A percentile compares a stretch with the other conserved stretches of the same genome.
These are phyloP conservation scores for Pocillopora damicornis DNA, from an alignment of 64 coral and sea anemone species.

Conservation along the genomic window DNA sequence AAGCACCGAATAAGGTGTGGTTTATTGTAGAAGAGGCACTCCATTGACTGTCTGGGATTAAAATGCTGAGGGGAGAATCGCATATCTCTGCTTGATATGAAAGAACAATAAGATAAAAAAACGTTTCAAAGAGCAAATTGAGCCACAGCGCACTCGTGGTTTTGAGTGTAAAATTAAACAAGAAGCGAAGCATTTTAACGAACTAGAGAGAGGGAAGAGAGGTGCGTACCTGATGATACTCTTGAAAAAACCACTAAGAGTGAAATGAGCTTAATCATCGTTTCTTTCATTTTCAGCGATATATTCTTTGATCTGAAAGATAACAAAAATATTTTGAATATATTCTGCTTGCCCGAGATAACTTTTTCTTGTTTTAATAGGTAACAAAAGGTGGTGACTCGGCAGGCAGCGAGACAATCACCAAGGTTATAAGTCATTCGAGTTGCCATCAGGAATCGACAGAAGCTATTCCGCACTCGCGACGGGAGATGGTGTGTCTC, in stretches of 20 bases:
- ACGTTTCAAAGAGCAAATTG: too few relatives aligned
- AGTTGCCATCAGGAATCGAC: neutral
- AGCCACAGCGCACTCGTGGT: too few relatives aligned
- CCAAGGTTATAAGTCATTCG: neutral
- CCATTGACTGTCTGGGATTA: constrained; percentile 59
- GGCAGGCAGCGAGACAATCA: neutral
- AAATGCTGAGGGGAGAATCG: constrained; percentile 56
- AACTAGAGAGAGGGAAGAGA: neutral
- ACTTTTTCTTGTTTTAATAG: too few relatives aligned
- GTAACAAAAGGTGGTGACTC: neutral
- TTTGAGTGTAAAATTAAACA: too few relatives aligned
- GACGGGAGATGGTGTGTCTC: too few relatives aligned
- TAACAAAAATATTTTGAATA: neutral
- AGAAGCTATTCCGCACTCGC: too few relatives aligned
- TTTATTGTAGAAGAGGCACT: constrained; percentile 64
- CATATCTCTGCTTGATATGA: constrained; percentile 20
- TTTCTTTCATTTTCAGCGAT: neutral
- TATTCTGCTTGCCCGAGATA: too few relatives aligned
- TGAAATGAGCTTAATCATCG: neutral
- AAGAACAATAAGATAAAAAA: neutral
- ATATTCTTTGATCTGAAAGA: neutral
- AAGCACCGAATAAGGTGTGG: constrained; percentile 32
- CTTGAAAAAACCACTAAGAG: neutral
- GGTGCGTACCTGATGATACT: neutral
- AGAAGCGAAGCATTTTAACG: too few relatives aligned